Evolutionary conservation across 2,888 invertebrate species (phyloP).

Genomic region (Ommatoiulus sabulosus): DNA sequence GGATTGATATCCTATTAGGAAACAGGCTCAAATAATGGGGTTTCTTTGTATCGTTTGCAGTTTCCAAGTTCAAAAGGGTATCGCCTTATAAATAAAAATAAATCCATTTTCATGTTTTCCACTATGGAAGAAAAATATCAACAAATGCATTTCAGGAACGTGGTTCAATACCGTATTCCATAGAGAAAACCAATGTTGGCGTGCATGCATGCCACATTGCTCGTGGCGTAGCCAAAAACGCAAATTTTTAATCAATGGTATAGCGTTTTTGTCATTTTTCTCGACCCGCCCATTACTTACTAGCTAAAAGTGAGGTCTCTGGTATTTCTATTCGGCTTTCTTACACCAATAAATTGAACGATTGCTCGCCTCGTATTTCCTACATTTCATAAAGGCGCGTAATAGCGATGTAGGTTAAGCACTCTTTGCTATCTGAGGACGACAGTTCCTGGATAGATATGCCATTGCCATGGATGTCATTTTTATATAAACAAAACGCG

Average conservation of each 20-base stretch:
- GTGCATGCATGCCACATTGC: background rate
- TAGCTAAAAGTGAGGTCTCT: background rate
- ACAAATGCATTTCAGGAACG: background rate
- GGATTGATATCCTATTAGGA: too few species aligned
- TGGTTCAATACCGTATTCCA: background rate
- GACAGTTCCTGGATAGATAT: constrained; percentile 17
- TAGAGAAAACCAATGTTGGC: background rate
- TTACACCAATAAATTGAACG: constrained; percentile 24
- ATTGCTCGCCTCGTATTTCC: constrained; percentile 13
- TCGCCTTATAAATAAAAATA: background rate
- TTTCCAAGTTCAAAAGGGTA: too few species aligned
- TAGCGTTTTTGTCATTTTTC: background rate
- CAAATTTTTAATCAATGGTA: background rate
- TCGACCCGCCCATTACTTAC: constrained; percentile 21
- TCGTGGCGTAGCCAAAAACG: background rate
- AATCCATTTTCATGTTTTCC: background rate
- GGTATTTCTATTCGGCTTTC: background rate
- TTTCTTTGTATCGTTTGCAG: too few species aligned
- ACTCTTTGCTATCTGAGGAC: constrained; percentile 14
- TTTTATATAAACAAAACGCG: background rate
- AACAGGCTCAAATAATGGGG: too few species aligned
- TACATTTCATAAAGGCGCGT: constrained; percentile 20
- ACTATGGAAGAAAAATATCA: background rate
- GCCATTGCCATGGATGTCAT: constrained; percentile 9
- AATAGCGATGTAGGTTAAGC: constrained; percentile 30